Base-by-base conservation (phyloP, 2,888 invertebrate species). In the Neria commutata region DNA sequence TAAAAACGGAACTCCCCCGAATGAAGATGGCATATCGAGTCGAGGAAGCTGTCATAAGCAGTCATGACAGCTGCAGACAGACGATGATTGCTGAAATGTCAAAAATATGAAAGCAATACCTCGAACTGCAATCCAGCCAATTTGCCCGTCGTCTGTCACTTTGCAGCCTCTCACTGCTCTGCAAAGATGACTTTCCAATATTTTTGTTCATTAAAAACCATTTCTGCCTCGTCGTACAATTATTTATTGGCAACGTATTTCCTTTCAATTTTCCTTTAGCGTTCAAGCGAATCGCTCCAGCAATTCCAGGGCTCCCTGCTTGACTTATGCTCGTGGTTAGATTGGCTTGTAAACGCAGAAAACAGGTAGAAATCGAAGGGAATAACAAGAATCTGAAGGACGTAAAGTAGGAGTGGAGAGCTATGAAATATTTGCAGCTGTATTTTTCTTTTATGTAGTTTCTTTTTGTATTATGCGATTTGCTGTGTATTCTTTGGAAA, bases 131-230 rank as follows among this genome's bases (percentile, higher is more conserved):
- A 5, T 29, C 6, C n/a, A 37, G 37, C 37, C 37, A 37, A 37
- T 37, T 37, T 14, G 29, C 29, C 11, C 29, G 29, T 29, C 29
- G 11, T 5, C 11, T 11, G 5, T 29, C 29, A 29, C 29, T 29
- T 29, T 11, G 29, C 6, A 11, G 29, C 11, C 29, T 29, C 11
- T 11, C 29, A 29, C n/a, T 37, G 37, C n/a, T n/a, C n/a, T n/a
- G n/a, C n/a, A n/a, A n/a, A n/a, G n/a, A n/a, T n/a, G n/a, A n/a
- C n/a, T n/a, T n/a, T 37, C 37, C 37, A 37, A 37, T 37, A 37
- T 37, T 49, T 47, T 46, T 34, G 42, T 56, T 50, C 50, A 57
- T 57, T 57, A 52, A 57, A 57, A 57, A 26, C 46, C 6, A 57
- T 47, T 47, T 52, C 40, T 33, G 17, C 21, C n/a, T 25, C 53